A percentile compares a stretch with the other conserved stretches of the same genome.
Conservation (phyloP, 1,140 invertebrate genomes). For the Bactericera cockerelli region DNA sequence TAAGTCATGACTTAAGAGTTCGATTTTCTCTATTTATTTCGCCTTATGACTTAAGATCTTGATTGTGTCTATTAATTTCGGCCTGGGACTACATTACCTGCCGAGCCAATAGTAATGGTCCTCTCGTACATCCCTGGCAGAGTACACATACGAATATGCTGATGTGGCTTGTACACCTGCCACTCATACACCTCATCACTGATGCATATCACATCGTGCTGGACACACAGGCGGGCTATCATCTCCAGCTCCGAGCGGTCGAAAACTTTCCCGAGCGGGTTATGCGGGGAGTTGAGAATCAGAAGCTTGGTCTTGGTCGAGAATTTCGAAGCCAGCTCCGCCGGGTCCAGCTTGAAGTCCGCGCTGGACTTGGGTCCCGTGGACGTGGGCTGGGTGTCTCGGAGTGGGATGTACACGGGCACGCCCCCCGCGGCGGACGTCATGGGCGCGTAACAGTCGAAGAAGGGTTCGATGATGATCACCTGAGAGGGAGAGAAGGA, state of each 20-base stretch:
- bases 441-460: constrained; percentile 96
- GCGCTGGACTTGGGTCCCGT: constrained; percentile 24
- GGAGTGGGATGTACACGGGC: constrained; percentile 73
- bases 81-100: constrained; percentile 30
- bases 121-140: constrained; percentile 95
- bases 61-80: too few species aligned
- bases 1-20: too few species aligned
- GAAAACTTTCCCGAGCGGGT: constrained; percentile 88
- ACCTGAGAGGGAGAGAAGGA: too few species aligned
- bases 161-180: constrained; percentile 71
- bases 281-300: constrained; percentile 91
- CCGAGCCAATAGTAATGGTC: constrained; percentile 92
- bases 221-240: constrained; percentile 76
- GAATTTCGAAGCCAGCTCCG: constrained; percentile 71
- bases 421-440: constrained; percentile 71
- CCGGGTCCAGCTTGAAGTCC: constrained; percentile 78
- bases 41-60: too few species aligned
- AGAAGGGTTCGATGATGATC: constrained; percentile 96
- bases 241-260: constrained; percentile 48
- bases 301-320: constrained; percentile 85
- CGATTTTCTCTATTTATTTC: too few species aligned
- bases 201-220: constrained; percentile 80
- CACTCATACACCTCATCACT: constrained; percentile 98
- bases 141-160: constrained; percentile 84
- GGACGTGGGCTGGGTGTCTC: constrained; percentile 44